These are phyloP conservation scores for Ectemnius continuus DNA, from an alignment of 2,888 invertebrate genomes.

Conservation along the genomic window DNA sequence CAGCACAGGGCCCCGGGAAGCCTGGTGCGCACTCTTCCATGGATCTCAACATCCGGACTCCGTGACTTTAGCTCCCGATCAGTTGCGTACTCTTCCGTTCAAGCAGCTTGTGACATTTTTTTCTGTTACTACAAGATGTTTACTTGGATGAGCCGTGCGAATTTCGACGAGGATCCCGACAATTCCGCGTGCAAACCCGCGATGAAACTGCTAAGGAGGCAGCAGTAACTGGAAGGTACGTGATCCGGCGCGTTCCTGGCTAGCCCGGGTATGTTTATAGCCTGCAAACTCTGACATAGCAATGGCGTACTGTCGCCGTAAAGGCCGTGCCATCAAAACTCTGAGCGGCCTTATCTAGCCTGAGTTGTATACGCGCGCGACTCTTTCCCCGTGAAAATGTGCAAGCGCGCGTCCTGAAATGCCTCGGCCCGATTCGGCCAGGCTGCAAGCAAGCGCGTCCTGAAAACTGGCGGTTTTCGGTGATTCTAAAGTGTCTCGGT, in stretches of 20 bases:
- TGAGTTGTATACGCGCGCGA: constrained; percentile 41
- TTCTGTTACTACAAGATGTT: constrained; percentile 80
- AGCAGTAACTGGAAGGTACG: constrained; percentile 71
- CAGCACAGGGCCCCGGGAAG: neutral
- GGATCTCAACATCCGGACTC: constrained; percentile 61
- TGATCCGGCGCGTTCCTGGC: constrained; percentile 51
- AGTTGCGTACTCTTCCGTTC: constrained; percentile 74
- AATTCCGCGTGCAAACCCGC: constrained; percentile 69
- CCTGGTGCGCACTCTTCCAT: constrained; percentile 45
- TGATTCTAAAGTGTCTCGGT: constrained; percentile 54
- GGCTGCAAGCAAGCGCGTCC: constrained; percentile 14
- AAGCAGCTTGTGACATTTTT: constrained; percentile 77
- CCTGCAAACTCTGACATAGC: constrained; percentile 76
- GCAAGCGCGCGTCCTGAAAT: constrained; percentile 32
- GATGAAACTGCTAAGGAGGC: constrained; percentile 69
- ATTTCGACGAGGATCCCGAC: constrained; percentile 68
- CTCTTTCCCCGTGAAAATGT: constrained; percentile 22
- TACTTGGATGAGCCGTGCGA: constrained; percentile 79
- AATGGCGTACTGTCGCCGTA: constrained; percentile 74
- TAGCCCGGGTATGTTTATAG: constrained; percentile 74
- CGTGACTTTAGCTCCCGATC: constrained; percentile 68
- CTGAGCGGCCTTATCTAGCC: constrained; percentile 43
- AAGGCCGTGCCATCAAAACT: constrained; percentile 59
- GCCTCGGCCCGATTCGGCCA: constrained; percentile 3
- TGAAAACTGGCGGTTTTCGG: constrained; percentile 53